phyloP scores from a whole-genome alignment of 2,797 vertebrate species.

The Catharus ustulatus region DNA sequence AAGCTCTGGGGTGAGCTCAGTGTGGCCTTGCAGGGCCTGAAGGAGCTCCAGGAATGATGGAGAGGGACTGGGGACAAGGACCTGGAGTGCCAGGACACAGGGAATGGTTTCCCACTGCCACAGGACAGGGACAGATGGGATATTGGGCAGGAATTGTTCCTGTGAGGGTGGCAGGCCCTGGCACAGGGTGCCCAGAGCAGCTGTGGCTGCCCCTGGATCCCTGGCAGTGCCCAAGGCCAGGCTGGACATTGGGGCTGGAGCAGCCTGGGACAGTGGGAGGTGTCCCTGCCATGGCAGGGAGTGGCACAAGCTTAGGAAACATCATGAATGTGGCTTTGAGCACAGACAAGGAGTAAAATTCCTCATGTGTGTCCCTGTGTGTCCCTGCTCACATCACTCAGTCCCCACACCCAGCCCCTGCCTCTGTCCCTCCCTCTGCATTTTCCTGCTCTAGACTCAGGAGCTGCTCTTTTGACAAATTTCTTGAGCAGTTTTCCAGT shows the following conservation, averaged over 20 bases:
- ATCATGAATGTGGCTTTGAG: neutral
- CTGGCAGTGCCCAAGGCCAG: neutral
- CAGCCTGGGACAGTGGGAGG: neutral
- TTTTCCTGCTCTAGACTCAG: neutral
- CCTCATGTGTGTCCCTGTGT: neutral
- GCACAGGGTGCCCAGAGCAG: neutral
- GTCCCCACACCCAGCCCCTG: neutral
- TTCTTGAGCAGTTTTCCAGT: neutral
- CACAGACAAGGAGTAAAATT: neutral
- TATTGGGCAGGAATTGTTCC: neutral
- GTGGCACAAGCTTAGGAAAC: neutral
- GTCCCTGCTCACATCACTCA: neutral
- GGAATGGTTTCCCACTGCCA: neutral
- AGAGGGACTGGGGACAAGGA: neutral
- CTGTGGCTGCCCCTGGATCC: neutral
- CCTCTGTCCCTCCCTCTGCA: neutral
- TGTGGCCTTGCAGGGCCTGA: rapidly evolving
- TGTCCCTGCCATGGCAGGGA: neutral
- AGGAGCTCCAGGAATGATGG: neutral
- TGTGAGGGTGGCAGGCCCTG: neutral
- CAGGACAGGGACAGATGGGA: neutral
- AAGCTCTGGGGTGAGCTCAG: neutral
- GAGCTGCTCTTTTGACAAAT: neutral
- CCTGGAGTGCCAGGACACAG: neutral
- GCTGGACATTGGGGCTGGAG: neutral